Evolutionary conservation across 2,113 vertebrate genomes (phyloP).

Genomic region (Sialia sialis): DNA sequence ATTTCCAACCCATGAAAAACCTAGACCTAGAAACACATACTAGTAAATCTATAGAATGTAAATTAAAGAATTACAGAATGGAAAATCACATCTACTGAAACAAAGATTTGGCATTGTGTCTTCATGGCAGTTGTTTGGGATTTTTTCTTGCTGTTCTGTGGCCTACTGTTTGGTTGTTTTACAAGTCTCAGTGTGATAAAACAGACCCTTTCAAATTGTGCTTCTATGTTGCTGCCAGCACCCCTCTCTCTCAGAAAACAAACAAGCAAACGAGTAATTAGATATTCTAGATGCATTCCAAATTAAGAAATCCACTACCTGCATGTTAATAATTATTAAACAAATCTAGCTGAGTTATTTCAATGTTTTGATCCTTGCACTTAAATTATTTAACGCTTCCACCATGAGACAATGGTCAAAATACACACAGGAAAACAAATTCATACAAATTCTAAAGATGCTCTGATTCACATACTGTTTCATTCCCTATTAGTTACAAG

Average conservation of each 20-base stretch:
- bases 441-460: background rate
- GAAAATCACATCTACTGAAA: background rate
- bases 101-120: background rate
- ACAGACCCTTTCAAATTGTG: background rate
- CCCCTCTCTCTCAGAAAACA: background rate
- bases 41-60: background rate
- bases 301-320: background rate
- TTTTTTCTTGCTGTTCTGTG: background rate
- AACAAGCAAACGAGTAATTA: background rate
- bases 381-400: background rate
- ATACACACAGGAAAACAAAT: background rate
- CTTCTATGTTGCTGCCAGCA: background rate
- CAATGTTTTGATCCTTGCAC: background rate
- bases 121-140: background rate
- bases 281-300: background rate
- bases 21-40: background rate
- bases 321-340: background rate
- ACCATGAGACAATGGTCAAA: background rate
- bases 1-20: background rate
- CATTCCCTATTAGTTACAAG: background rate
- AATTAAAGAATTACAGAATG: too few relatives aligned
- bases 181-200: background rate
- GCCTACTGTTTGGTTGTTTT: background rate
- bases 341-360: background rate
- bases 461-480: background rate